Conservation (phyloP, 2,888 invertebrate genomes). For the Lasioglossum vierecki region DNA sequence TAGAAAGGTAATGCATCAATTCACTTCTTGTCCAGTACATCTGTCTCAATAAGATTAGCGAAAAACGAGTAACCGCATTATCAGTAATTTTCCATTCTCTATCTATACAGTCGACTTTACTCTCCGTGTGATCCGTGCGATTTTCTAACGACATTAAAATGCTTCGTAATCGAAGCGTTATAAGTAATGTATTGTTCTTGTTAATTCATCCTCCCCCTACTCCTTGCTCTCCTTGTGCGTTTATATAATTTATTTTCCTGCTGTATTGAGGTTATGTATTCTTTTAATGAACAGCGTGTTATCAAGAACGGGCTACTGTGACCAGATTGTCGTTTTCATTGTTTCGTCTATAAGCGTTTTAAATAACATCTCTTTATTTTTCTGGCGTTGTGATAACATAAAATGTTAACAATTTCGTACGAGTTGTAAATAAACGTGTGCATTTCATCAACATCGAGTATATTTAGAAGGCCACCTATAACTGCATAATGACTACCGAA, state of each 20-base stretch:
- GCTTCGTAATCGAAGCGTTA: background rate
- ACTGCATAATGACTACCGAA: constrained; percentile 4
- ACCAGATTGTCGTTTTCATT: background rate
- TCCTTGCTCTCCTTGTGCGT: background rate
- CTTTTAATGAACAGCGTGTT: background rate
- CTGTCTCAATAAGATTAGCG: background rate
- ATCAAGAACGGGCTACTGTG: background rate
- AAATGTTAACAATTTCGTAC: constrained; percentile 10
- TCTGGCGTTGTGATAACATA: background rate
- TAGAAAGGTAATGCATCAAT: constrained; percentile 62
- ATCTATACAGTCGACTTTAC: background rate
- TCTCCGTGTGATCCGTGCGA: background rate
- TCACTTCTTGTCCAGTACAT: constrained; percentile 14
- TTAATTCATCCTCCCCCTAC: background rate
- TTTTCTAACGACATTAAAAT: background rate
- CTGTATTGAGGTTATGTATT: constrained; percentile 42
- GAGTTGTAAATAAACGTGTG: constrained; percentile 12
- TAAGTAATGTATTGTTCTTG: background rate
- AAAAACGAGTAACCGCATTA: background rate
- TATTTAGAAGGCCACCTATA: constrained; percentile 30
- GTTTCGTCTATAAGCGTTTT: background rate
- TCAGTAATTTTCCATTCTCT: background rate
- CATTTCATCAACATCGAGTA: constrained; percentile 19
- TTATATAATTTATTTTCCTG: background rate
- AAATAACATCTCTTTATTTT: background rate